Evolutionary conservation across 2,113 vertebrate genomes (phyloP).

Genomic region (Rhinolophus sinicus): DNA sequence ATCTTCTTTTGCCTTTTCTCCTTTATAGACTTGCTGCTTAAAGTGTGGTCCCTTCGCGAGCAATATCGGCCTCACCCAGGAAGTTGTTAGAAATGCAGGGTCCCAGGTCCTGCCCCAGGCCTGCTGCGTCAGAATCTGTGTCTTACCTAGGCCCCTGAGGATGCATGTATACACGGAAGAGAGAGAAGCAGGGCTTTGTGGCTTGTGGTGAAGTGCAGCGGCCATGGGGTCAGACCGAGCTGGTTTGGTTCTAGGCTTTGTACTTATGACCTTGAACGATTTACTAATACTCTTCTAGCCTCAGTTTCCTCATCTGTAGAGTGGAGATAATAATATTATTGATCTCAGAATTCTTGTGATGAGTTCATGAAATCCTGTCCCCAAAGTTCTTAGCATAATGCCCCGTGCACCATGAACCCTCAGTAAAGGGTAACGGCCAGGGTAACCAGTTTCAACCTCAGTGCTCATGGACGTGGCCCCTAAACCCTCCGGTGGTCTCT

Average conservation of each 20-base stretch:
- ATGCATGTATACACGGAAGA: rapidly evolving
- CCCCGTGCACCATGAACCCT: not conserved
- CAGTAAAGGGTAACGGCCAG: not conserved
- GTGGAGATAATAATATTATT: not conserved
- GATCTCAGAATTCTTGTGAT: not conserved
- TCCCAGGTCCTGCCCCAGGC: not conserved
- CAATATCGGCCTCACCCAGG: not conserved
- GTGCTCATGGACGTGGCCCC: not conserved
- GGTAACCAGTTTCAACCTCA: not conserved
- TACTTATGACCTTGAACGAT: not conserved
- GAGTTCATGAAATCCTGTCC: not conserved
- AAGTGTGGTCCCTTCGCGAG: not conserved
- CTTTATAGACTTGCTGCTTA: not conserved
- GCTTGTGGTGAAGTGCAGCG: not conserved
- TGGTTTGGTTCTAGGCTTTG: not conserved
- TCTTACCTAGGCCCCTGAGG: not conserved
- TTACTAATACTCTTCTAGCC: not conserved
- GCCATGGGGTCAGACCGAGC: not conserved
- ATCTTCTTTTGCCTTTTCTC: not conserved
- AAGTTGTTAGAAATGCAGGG: not conserved
- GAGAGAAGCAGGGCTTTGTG: not conserved
- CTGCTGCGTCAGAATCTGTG: no score
- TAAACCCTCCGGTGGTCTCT: not conserved
- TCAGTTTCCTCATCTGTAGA: slow-evolving; percentile 18
- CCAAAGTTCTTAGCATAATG: not conserved